Evolutionary conservation across 2,888 invertebrate species (phyloP).

Genomic region (Lithophane ornitopus): DNA sequence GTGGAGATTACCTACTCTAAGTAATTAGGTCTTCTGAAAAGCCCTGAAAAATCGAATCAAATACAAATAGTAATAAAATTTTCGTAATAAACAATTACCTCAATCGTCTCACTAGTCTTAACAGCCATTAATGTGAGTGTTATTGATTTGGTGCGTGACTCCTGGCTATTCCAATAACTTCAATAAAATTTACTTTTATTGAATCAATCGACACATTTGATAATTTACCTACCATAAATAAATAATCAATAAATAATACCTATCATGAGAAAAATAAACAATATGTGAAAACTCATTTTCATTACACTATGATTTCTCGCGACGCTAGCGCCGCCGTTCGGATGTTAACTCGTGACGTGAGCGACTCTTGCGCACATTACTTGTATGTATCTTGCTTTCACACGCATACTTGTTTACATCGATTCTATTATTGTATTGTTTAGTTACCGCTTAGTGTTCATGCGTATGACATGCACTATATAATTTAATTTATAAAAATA

Average conservation of each 20-base stretch:
- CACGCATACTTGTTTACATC: constrained; percentile 73
- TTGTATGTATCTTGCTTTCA: constrained; percentile 73
- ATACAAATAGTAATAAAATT: too few species aligned
- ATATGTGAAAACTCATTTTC: constrained; percentile 57
- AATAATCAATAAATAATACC: background rate
- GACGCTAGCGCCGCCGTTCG: constrained; percentile 71
- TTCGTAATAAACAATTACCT: background rate
- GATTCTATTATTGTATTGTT: constrained; percentile 69
- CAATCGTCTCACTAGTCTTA: background rate
- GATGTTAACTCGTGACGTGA: constrained; percentile 60
- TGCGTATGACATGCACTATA: constrained; percentile 40
- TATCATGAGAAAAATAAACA: constrained; percentile 35
- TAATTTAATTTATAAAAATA: constrained; percentile 8
- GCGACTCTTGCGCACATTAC: constrained; percentile 67
- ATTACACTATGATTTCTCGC: constrained; percentile 69
- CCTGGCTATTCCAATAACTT: background rate
- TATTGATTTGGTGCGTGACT: constrained; percentile 31
- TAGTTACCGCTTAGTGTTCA: constrained; percentile 66
- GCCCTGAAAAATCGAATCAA: background rate
- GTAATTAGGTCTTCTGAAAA: background rate
- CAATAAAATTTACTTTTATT: background rate
- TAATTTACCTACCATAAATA: too few species aligned
- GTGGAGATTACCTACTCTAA: too few species aligned
- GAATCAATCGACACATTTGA: too few species aligned
- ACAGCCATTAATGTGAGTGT: background rate